Percentiles rank a stretch among this genome's conserved stretches.
These are phyloP conservation scores for Tympanuchus pallidicinctus DNA, from an alignment of 2,113 vertebrate species.

Conservation along the genomic window DNA sequence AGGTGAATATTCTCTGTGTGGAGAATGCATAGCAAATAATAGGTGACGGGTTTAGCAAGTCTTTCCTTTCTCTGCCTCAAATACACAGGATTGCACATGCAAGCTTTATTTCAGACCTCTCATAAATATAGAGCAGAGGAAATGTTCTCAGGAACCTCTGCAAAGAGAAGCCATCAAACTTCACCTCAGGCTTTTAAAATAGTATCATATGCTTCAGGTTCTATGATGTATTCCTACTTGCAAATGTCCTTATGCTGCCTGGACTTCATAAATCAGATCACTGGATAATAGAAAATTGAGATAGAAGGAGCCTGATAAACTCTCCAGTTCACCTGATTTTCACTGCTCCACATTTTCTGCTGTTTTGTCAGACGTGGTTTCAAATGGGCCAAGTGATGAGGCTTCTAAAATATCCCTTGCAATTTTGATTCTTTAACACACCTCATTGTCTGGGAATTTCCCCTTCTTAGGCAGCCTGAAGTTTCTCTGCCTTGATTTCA, in stretches of 20 bases:
- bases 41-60: conserved; percentile 25
- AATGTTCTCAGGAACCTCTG: conserved; percentile 55
- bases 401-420: neutral
- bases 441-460: conserved; percentile 59
- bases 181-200: conserved; percentile 43
- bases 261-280: conserved; percentile 42
- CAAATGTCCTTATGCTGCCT: conserved; percentile 11
- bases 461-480: neutral
- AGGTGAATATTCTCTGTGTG: neutral
- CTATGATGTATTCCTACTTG: conserved; percentile 12
- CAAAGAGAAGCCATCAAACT: conserved; percentile 33
- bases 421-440: conserved; percentile 29
- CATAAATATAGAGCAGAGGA: conserved; percentile 44
- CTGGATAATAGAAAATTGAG: conserved; percentile 6
- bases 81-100: conserved; percentile 8
- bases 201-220: conserved; percentile 39
- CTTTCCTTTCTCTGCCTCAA: neutral
- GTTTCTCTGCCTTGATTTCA: conserved; percentile 41
- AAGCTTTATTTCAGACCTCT: conserved; percentile 40
- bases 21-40: neutral
- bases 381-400: neutral
- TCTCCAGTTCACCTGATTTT: neutral
- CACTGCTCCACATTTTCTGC: fast-evolving
- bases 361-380: conserved; percentile 4
- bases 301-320: neutral